Evolutionary conservation across 1,140 invertebrate species (phyloP).

Genomic region (Trichogramma pretiosum): DNA sequence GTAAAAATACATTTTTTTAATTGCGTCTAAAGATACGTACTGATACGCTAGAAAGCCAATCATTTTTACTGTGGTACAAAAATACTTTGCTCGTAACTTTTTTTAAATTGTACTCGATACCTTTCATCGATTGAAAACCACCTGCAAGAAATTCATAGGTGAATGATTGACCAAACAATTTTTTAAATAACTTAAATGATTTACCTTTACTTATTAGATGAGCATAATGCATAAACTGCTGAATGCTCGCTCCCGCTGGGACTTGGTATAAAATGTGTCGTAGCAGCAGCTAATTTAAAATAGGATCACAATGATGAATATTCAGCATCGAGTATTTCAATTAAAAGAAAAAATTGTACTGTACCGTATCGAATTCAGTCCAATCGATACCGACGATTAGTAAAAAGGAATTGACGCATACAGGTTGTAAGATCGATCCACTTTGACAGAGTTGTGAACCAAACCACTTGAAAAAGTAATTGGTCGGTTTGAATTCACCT

Average conservation of each 20-base stretch:
- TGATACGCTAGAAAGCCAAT: background rate
- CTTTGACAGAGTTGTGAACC: conserved; percentile 44
- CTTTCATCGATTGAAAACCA: conserved; percentile 53
- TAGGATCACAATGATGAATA: no score
- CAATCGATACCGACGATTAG: conserved; percentile 46
- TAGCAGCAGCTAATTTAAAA: conserved; percentile 47
- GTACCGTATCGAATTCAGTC: conserved; percentile 38
- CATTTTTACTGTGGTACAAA: conserved; percentile 45
- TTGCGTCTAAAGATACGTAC: background rate
- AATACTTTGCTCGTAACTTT: conserved; percentile 48
- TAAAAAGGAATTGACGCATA: conserved; percentile 52
- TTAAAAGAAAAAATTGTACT: no score
- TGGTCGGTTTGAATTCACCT: conserved; percentile 48
- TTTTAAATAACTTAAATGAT: no score
- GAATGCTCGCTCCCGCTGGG: conserved; percentile 63
- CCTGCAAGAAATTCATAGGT: conserved; percentile 64
- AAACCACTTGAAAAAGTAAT: conserved; percentile 37
- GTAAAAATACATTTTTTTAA: conserved; percentile 60
- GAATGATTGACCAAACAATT: no score
- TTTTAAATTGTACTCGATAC: conserved; percentile 57
- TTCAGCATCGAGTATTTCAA: no score
- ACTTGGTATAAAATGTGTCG: conserved; percentile 57
- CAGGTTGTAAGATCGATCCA: conserved; percentile 37
- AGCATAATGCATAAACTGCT: conserved; percentile 57
- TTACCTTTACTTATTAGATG: conserved; percentile 47